Percentiles rank a stretch among this genome's conserved stretches.
These are phyloP conservation scores for Sebastes hubbsi DNA, from an alignment of 2,797 vertebrate species.

Conservation along the genomic window DNA sequence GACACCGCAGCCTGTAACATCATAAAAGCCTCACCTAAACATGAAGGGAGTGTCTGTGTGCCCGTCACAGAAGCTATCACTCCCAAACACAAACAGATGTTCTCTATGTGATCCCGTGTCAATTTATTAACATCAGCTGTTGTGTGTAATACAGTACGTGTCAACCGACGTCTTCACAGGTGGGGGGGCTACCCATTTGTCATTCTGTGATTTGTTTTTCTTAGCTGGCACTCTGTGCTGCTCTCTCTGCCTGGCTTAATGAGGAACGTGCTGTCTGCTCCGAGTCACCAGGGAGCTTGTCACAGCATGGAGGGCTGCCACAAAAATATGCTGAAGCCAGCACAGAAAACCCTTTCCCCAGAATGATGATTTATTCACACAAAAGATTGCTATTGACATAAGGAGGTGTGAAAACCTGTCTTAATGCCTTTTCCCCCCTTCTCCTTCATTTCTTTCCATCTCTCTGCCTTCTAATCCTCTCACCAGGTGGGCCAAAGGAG, in stretches of 20 bases:
- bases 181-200: conserved; percentile 74
- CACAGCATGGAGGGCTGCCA: conserved; percentile 74
- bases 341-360: conserved; percentile 60
- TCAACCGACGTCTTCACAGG: conserved; percentile 69
- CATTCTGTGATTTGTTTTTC: conserved; percentile 78
- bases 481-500: conserved; percentile 96
- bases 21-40: conserved; percentile 56
- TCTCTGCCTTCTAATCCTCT: conserved; percentile 14
- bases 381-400: conserved; percentile 63
- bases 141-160: conserved; percentile 69
- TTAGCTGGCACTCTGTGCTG: conserved; percentile 60
- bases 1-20: conserved; percentile 53
- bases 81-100: conserved; percentile 72
- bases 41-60: conserved; percentile 24
- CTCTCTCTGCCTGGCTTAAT: conserved; percentile 65
- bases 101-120: conserved; percentile 69
- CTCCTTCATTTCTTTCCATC: conserved; percentile 4
- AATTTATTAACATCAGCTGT: conserved; percentile 76
- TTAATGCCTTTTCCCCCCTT: conserved; percentile 40
- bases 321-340: conserved; percentile 80
- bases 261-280: conserved; percentile 74
- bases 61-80: conserved; percentile 47
- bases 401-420: conserved; percentile 50
- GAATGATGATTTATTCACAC: conserved; percentile 78
- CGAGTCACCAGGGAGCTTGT: conserved; percentile 72